Base-by-base conservation (phyloP, 2,797 vertebrate species). In the Danio jaintianensis region DNA sequence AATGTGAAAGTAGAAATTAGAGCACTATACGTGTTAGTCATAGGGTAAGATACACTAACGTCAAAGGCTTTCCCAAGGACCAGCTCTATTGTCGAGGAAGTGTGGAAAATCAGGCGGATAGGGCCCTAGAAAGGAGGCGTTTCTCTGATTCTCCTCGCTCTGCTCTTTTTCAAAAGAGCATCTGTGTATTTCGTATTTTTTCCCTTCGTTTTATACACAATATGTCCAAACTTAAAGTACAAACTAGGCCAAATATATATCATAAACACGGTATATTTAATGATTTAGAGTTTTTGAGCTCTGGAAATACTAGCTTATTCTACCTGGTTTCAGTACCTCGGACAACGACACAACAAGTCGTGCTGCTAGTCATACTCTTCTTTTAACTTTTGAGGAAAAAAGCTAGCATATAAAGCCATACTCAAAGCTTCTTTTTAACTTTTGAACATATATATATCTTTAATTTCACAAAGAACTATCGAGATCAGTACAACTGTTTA, bases 71-170 rank as follows among this genome's bases (percentile, higher is more conserved):
- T 93, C 93, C 91, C 93, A 93, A 93, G 93, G 81, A 76, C 82
- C 75, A 55, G 9, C 6, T 36, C 90, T 86, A 93, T 94, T 93
- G 89, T 92, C 64, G 18, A 58, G 75, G 68, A 79, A 90, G 90
- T 94, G 93, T 94, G 93, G 93, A 93, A 86, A 94, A 94, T 94
- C 88, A 86, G 83, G 88, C 90, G 89, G 89, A 90, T 90, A 91
- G 86, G 76, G 79, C 87, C 89, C 86, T 91, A 87, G 91, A 89
- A 89, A 82, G 90, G 89, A 89, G 94, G 93, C 92, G 93, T 92
- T 88, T 77, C 93, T 70, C 74, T 92, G 85, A 95, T 96, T 95
- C 90, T 94, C 93, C 93, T 94, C 93, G 93, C 93, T 93, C 89
- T 89, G 58, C 3, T 53, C 62, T 53, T 75, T 53, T 77, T 86